These are phyloP conservation scores for Nycteola revayana DNA, from an alignment of 2,888 invertebrate genomes.

Conservation along the genomic window DNA sequence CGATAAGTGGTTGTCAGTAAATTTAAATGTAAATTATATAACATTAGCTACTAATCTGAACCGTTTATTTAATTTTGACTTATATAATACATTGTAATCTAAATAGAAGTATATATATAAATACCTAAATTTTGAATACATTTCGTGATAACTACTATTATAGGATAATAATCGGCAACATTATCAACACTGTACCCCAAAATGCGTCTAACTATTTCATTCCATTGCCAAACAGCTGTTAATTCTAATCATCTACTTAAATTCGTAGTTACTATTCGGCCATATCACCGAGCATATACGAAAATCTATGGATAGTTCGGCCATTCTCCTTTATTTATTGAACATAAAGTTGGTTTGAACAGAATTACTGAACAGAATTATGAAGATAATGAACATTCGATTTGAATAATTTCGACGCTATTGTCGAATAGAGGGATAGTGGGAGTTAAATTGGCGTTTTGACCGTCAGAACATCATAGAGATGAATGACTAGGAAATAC, in stretches of 20 bases:
- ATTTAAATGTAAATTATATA: too few relatives aligned
- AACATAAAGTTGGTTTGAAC: constrained; percentile 5
- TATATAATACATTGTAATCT: too few relatives aligned
- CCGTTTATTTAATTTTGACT: too few relatives aligned
- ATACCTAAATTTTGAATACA: too few relatives aligned
- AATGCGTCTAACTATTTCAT: constrained; percentile 15
- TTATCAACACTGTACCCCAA: background rate
- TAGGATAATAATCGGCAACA: too few relatives aligned
- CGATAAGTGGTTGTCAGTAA: too few relatives aligned
- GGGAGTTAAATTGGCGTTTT: too few relatives aligned
- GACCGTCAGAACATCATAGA: too few relatives aligned
- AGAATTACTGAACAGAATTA: constrained; percentile 11
- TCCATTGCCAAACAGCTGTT: constrained; percentile 9
- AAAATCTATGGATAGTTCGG: constrained; percentile 8
- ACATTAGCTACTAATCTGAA: too few relatives aligned
- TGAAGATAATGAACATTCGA: constrained; percentile 13
- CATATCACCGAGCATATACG: constrained; percentile 6
- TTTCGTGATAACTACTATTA: too few relatives aligned
- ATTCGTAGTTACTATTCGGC: constrained; percentile 24
- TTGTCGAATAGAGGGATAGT: background rate
- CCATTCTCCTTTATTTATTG: constrained; percentile 16
- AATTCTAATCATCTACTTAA: constrained; percentile 23
- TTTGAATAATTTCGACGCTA: constrained; percentile 9
- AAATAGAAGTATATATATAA: too few relatives aligned
- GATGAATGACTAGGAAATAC: too few relatives aligned